Evolutionary conservation across 2,888 invertebrate genomes (phyloP).

Genomic region (Hyles lineata): DNA sequence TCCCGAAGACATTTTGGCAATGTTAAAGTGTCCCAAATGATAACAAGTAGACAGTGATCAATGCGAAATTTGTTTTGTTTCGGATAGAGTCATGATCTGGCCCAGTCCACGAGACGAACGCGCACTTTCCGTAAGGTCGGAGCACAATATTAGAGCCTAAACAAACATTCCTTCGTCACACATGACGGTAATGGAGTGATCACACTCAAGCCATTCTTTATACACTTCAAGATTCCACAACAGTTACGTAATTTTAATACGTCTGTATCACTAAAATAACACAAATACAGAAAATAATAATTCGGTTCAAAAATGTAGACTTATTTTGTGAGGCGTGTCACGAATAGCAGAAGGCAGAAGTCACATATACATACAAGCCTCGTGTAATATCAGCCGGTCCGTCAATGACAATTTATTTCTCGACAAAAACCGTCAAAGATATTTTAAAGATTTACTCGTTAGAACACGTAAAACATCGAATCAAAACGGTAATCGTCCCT

Average conservation of each 20-base stretch:
- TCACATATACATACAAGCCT: slow-evolving; percentile 85
- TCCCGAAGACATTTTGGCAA: slow-evolving; percentile 89
- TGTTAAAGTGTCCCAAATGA: slow-evolving; percentile 82
- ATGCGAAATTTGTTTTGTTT: slow-evolving; percentile 81
- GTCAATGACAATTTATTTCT: slow-evolving; percentile 84
- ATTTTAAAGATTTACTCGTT: slow-evolving; percentile 67
- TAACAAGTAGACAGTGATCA: slow-evolving; percentile 80
- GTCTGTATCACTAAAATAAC: slow-evolving; percentile 81
- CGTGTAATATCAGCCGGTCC: slow-evolving; percentile 86
- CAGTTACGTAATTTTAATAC: slow-evolving; percentile 84
- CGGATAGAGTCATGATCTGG: slow-evolving; percentile 83
- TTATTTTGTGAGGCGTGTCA: slow-evolving; percentile 85
- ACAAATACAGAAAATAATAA: slow-evolving; percentile 81
- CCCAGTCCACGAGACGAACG: slow-evolving; percentile 78
- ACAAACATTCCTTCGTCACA: slow-evolving; percentile 85
- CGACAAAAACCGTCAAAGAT: slow-evolving; percentile 74
- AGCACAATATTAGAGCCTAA: slow-evolving; percentile 83
- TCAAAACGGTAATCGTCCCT: slow-evolving; percentile 71
- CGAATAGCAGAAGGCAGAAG: slow-evolving; percentile 84
- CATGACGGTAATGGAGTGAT: slow-evolving; percentile 84
- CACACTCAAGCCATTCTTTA: slow-evolving; percentile 84
- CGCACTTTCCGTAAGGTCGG: slow-evolving; percentile 79
- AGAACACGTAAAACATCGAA: slow-evolving; percentile 73
- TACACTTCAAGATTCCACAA: slow-evolving; percentile 83
- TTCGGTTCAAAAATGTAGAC: slow-evolving; percentile 82